These are phyloP conservation scores for Cariama cristata DNA, from an alignment of 2,113 vertebrate genomes.

Conservation along the genomic window DNA sequence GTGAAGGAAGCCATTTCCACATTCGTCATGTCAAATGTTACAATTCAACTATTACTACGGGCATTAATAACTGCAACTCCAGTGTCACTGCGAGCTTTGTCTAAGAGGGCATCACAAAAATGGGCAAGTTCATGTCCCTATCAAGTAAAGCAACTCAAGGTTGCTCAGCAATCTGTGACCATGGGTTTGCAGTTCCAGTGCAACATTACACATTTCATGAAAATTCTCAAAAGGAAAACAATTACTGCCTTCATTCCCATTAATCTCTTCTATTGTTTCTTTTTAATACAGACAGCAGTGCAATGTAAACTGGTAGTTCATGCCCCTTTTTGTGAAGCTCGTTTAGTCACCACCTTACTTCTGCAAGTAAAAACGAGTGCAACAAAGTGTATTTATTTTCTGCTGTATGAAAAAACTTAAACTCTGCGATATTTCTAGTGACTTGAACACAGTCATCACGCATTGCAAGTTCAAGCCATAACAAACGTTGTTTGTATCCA, in stretches of 20 bases:
- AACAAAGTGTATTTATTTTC: background rate
- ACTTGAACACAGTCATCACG: slow-evolving; percentile 3
- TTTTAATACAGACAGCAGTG: background rate
- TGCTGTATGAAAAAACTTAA: background rate
- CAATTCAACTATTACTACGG: background rate
- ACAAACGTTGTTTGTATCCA: background rate
- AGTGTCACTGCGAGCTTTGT: background rate
- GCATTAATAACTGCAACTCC: background rate
- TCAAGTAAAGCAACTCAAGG: background rate
- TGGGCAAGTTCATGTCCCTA: background rate
- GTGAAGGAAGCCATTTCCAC: background rate
- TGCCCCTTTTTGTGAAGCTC: background rate
- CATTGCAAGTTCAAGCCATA: background rate
- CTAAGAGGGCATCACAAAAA: background rate
- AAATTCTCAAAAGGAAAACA: background rate
- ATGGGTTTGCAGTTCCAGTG: background rate
- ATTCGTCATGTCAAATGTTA: background rate
- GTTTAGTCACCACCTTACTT: background rate
- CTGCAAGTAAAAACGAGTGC: background rate
- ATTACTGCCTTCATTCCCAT: background rate
- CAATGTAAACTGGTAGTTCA: background rate
- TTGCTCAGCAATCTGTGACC: background rate
- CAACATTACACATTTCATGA: background rate
- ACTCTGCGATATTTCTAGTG: background rate
- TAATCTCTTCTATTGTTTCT: background rate